Base-by-base conservation (phyloP, 2,113 vertebrate genomes). In the Phoxinus phoxinus region DNA sequence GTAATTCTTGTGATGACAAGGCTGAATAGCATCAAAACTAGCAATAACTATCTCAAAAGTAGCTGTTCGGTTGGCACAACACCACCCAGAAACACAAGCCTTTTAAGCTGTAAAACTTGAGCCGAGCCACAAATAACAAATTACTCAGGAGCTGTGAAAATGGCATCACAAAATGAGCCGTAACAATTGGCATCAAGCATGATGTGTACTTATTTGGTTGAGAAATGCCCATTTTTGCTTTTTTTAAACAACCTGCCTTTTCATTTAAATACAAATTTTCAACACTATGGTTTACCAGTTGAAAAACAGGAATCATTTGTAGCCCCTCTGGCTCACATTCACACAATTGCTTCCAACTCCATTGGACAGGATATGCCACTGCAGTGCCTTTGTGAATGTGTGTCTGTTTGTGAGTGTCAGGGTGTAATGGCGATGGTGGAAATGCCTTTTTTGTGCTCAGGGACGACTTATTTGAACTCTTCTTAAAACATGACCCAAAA, bases 401-500 rank as follows among this genome's bases (percentile, higher is more conserved):
- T 53, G 32, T 75, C 44, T 46, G 10, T 79, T 23, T 59, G 15
- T 41, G 37, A 56, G 21, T 32, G 25, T 67, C 32, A 37, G 30
- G 21, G 11, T 80, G 23, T 63, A 61, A 80, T 9, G 53, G 6
- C 15, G 1, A 32, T 67, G 6, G 10, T 23, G 25, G 6, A 51
- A 69, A 41, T 13, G 21, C 6, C 7, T 37, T 72, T 41, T 51
- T 27, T 78, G 74, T 78, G 59, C 48, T 72, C 30, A 53, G 46
- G 65, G 81, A 13, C 21, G 3, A 79, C 32, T 61, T 79, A 23
- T 59, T 59, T 79, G 35, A 27, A 58, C 67, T 72, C 23, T 27
- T 37, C 15, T 83, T 51, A 83, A 56, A 53, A 25, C 48, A 73
- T 58, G 48, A 53, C 48, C 30, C 32, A 56, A 72, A 72, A 83